Percentiles rank a stretch among this genome's conserved stretches.
Conservation (phyloP, 37 sponge, comb jelly and placozoan genomes). For the Petrosia ficiformis region DNA sequence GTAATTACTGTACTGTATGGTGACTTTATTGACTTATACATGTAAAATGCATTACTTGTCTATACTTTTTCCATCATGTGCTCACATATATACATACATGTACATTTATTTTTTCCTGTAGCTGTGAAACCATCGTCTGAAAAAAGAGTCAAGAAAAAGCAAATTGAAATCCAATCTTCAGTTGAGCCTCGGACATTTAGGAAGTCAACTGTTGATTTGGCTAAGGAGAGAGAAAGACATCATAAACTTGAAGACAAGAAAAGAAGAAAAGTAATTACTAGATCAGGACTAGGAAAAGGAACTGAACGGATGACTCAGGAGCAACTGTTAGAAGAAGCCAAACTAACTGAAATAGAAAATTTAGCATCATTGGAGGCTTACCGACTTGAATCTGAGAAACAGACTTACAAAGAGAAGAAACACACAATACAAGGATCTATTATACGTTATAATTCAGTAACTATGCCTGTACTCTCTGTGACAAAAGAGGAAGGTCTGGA, state of each 20-base stretch:
- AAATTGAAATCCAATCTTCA: neutral
- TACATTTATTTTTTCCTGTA: neutral
- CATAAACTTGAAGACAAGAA: constrained; percentile 38
- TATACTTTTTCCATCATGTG: neutral
- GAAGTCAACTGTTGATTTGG: constrained; percentile 56
- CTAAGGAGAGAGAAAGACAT: constrained; percentile 18
- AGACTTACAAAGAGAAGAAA: constrained; percentile 60
- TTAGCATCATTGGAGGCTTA: constrained; percentile 86
- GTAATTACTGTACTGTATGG: no score
- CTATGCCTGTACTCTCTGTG: constrained; percentile 59
- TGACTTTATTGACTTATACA: no score
- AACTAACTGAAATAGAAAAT: constrained; percentile 86
- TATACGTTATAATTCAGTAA: constrained; percentile 78
- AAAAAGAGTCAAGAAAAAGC: neutral
- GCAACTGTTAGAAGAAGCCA: constrained; percentile 90
- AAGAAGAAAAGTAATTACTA: neutral
- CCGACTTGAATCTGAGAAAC: constrained; percentile 88
- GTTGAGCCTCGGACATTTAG: constrained; percentile 37
- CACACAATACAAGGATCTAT: constrained; percentile 60
- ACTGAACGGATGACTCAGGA: constrained; percentile 74
- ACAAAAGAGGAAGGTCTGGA: neutral
- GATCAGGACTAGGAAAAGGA: neutral
- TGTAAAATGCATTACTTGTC: no score
- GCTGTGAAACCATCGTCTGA: neutral
- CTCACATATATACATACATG: neutral